Conservation (phyloP, 2,113 vertebrate genomes). For the Callithrix jacchus region DNA sequence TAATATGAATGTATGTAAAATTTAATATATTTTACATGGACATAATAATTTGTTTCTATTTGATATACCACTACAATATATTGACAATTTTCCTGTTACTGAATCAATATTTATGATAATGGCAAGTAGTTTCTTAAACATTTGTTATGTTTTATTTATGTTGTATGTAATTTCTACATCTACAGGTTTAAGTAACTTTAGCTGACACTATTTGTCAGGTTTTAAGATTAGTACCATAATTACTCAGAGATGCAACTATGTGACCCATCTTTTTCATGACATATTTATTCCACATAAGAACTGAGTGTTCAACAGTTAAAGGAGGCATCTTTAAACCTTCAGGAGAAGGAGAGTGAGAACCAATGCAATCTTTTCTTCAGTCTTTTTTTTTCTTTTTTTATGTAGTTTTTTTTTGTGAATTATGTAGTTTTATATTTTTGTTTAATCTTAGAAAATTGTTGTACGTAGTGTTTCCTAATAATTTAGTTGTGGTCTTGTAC, state of each 20-base stretch:
- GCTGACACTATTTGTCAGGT: not conserved
- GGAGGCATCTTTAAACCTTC: not conserved
- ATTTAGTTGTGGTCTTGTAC: not conserved
- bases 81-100: not conserved
- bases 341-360: not conserved
- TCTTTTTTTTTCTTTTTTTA: not conserved
- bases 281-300: not conserved
- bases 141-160: not conserved
- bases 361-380: not conserved
- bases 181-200: not conserved
- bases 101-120: not conserved
- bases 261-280: not conserved
- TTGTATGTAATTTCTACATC: not conserved
- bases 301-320: not conserved
- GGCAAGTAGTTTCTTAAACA: not conserved
- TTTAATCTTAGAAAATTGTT: not conserved
- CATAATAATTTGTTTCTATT: not conserved
- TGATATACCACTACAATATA: not conserved
- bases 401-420: too few relatives aligned
- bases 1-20: not conserved
- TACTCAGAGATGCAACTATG: not conserved
- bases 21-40: not conserved
- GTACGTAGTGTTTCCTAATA: not conserved
- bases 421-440: not conserved
- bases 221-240: not conserved